phyloP scores from a whole-genome alignment of 1,140 invertebrate species.

The Drosophila malerkotliana region DNA sequence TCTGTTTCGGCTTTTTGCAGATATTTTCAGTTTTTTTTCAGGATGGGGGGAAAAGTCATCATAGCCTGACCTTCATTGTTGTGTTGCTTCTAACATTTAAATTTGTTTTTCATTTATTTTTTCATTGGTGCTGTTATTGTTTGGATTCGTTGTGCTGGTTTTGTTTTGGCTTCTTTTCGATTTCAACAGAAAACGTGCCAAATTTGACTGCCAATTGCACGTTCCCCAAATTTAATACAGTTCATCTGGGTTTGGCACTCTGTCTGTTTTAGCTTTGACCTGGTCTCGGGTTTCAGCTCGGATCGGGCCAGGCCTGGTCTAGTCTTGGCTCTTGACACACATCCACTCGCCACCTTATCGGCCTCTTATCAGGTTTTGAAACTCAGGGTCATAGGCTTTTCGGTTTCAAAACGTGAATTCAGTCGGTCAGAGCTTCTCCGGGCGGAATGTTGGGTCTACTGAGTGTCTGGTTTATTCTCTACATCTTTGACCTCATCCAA shows the following conservation, averaged over 20 bases:
- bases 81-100: slow-evolving; percentile 74
- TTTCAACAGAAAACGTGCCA: slow-evolving; percentile 79
- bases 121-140: neutral
- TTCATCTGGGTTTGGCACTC: slow-evolving; percentile 51
- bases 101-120: slow-evolving; percentile 62
- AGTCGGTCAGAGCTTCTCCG: slow-evolving; percentile 22
- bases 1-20: slow-evolving; percentile 19
- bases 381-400: slow-evolving; percentile 2
- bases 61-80: slow-evolving; percentile 71
- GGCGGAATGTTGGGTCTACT: slow-evolving; percentile 44
- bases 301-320: slow-evolving; percentile 9
- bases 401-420: slow-evolving; percentile 4
- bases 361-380: slow-evolving; percentile 34
- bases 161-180: slow-evolving; percentile 60
- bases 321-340: slow-evolving; percentile 39
- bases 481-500: slow-evolving; percentile 51
- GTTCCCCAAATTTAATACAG: slow-evolving; percentile 72
- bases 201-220: slow-evolving; percentile 67
- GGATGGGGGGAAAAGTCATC: slow-evolving; percentile 40
- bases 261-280: slow-evolving; percentile 32
- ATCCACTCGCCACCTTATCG: slow-evolving; percentile 33
- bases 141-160: slow-evolving; percentile 20
- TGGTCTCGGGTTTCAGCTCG: slow-evolving; percentile 6
- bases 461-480: slow-evolving; percentile 27
- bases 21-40: neutral